Evolutionary conservation across 2,797 vertebrate genomes (phyloP), one percentile per base, ranked within the genome.

Genomic region (Pangasius macronema): DNA sequence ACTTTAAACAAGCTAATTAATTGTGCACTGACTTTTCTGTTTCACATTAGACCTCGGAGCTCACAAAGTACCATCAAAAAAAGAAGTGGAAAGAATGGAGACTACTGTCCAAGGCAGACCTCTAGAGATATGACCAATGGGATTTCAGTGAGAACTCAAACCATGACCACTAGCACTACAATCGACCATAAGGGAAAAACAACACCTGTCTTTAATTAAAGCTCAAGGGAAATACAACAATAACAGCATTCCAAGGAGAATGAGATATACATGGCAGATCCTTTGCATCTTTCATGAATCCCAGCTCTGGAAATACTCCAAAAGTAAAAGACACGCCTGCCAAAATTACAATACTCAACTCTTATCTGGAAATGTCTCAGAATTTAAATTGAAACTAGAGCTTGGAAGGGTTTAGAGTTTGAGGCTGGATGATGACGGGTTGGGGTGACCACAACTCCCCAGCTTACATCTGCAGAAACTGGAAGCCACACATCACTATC

Each of bases 171-270:
- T 36, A 72, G 80, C 61, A 83, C 85, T 83, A 87, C 88, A 87
- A 87, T 77, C 70, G 70, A 49, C 53, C 87, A 36, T n/a, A 63
- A 39, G 85, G 51, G 65, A 87, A 89, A 89, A 88, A 88, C 85
- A 89, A 82, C 73, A 42, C 75, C 80, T 24, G 42, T 79, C 72
- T 84, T 55, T 88, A 91, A 91, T 91, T 91, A 85, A 84, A 61
- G 75, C 90, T 86, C 75, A 68, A 39, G 89, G 87, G 90, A 88
- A 68, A 57, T 57, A 46, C 63, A 82, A 33, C 30, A 73, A 86
- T 42, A 85, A 53, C n/a, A 76, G 82, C 77, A 33, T 76, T 83
- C 86, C 80, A 80, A 84, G 76, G 55, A 85, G 86, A 90, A 81
- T 49, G 51, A 73, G 68, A 77, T 3, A 18, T 80, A 83, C 46